Percentiles rank a stretch among this genome's conserved stretches.
phyloP scores from a whole-genome alignment of 1,140 invertebrate species.

The Neodiprion pinetum region DNA sequence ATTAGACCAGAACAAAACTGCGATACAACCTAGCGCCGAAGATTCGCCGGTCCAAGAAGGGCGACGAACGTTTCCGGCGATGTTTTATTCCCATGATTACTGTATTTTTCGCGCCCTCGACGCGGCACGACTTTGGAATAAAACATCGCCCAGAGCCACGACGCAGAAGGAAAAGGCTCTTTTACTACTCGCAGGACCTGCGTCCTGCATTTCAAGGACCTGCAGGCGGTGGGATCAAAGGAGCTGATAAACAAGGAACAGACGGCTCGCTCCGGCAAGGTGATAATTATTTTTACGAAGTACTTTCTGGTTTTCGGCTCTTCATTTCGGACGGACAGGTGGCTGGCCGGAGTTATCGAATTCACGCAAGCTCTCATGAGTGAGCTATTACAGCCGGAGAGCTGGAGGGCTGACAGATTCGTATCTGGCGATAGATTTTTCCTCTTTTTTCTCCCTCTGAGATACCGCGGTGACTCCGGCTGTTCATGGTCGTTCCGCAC shows the following conservation, averaged over 20 bases:
- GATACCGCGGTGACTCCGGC: too few relatives aligned
- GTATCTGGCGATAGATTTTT: too few relatives aligned
- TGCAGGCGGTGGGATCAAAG: constrained; percentile 7
- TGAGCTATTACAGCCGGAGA: background rate
- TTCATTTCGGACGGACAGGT: background rate
- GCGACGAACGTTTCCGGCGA: background rate
- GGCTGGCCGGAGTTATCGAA: background rate
- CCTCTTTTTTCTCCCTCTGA: too few relatives aligned
- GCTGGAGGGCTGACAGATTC: background rate
- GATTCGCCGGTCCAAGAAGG: background rate
- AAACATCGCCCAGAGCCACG: background rate
- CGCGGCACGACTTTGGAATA: constrained; percentile 10
- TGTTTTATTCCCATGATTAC: constrained; percentile 9
- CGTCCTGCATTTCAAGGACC: constrained; percentile 13
- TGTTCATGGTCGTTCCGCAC: background rate
- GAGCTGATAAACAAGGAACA: background rate
- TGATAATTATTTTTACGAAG: constrained; percentile 14
- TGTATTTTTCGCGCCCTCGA: constrained; percentile 11
- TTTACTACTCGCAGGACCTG: constrained; percentile 8
- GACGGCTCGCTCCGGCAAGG: background rate
- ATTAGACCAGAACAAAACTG: too few relatives aligned
- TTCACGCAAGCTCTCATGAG: background rate
- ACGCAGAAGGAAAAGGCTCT: constrained; percentile 3
- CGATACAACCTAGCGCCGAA: background rate
- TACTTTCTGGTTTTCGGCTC: constrained; percentile 1